Percentiles rank a stretch among this genome's conserved stretches.
phyloP scores from a whole-genome alignment of 2,888 invertebrate genomes.

The Eupithecia inturbata region DNA sequence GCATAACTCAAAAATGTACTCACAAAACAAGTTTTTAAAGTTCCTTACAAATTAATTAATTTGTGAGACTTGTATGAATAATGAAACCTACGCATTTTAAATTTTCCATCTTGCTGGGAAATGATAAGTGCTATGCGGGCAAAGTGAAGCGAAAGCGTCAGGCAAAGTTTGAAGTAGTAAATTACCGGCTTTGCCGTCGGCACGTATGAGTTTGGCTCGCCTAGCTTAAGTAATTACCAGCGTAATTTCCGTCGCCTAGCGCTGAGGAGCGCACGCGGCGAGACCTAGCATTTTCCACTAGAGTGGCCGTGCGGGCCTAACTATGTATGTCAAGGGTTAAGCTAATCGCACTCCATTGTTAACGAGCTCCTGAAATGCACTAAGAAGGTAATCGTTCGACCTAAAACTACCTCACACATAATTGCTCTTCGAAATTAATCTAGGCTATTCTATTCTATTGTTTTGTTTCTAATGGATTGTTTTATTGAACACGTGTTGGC shows the following conservation, averaged over 20 bases:
- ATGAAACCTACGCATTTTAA: not conserved
- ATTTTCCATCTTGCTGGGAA: conserved; percentile 20
- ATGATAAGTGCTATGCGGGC: conserved; percentile 15
- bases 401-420: conserved; percentile 45
- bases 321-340: conserved; percentile 81
- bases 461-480: not conserved
- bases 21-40: conserved; percentile 9
- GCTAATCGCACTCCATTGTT: conserved; percentile 77
- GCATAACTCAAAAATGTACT: not conserved
- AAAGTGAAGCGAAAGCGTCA: conserved; percentile 4
- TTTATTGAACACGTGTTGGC: conserved; percentile 21
- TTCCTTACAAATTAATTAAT: not conserved
- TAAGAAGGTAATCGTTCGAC: conserved; percentile 50
- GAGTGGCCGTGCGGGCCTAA: conserved; percentile 72
- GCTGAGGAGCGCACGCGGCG: conserved; percentile 61
- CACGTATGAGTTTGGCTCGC: conserved; percentile 22
- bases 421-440: conserved; percentile 8
- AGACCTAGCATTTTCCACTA: conserved; percentile 80
- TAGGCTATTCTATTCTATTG: conserved; percentile 12
- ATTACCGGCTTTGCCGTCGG: conserved; percentile 16
- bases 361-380: conserved; percentile 72
- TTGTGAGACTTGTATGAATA: not conserved
- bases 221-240: conserved; percentile 34
- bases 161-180: conserved; percentile 21
- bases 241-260: conserved; percentile 53